These are phyloP conservation scores for Xestia xanthographa DNA, from an alignment of 2,888 invertebrate genomes.

Conservation along the genomic window DNA sequence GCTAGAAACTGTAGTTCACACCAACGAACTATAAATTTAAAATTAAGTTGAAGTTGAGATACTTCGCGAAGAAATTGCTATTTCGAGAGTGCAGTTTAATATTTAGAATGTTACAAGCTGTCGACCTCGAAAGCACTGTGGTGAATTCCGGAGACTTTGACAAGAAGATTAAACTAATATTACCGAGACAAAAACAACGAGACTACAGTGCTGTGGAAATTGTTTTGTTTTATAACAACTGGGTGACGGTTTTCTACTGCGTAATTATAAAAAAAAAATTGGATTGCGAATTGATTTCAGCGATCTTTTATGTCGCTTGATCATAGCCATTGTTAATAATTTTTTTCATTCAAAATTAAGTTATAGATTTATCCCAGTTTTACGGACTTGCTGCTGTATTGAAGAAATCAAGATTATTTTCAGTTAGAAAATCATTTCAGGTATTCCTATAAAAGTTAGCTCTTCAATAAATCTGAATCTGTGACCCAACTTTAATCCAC, in stretches of 20 bases:
- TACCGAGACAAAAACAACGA: constrained; percentile 38
- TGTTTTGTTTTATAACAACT: constrained; percentile 6
- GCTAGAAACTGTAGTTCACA: constrained; percentile 66
- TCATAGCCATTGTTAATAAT: neutral
- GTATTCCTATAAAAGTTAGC: neutral
- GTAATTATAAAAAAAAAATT: neutral
- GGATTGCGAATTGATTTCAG: neutral
- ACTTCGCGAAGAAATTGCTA: constrained; percentile 64
- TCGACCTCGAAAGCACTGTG: constrained; percentile 62
- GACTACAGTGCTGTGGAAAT: constrained; percentile 8
- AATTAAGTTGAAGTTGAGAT: constrained; percentile 67
- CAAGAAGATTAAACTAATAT: constrained; percentile 58
- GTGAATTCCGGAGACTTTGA: constrained; percentile 35
- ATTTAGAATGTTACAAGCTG: constrained; percentile 69
- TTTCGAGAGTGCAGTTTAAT: constrained; percentile 68
- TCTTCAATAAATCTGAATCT: constrained; percentile 31
- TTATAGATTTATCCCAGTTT: neutral
- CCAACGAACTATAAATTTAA: constrained; percentile 66
- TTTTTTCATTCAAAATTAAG: neutral
- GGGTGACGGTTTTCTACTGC: neutral
- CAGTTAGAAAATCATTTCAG: neutral
- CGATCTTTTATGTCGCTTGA: neutral
- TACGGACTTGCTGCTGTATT: neutral
- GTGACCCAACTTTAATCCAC: constrained; percentile 36
- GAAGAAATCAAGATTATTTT: neutral